These are phyloP conservation scores for Temnothorax nylanderi DNA, from an alignment of 1,140 invertebrate genomes.

Conservation along the genomic window DNA sequence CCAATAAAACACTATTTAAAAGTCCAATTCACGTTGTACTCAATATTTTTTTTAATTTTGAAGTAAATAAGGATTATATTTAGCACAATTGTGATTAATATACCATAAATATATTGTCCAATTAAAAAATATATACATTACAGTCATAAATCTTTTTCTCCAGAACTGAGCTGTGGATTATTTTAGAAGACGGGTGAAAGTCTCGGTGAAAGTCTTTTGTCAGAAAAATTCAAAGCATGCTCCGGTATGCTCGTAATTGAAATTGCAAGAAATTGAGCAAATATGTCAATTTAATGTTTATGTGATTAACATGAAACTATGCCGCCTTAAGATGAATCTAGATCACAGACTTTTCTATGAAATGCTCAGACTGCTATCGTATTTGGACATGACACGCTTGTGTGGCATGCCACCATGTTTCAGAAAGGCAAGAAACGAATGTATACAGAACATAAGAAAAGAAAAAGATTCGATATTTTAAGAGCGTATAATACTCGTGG, in stretches of 20 bases:
- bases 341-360: neutral
- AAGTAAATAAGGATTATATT: no score
- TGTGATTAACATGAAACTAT: constrained; percentile 2
- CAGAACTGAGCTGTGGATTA: no score
- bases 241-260: neutral
- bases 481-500: neutral
- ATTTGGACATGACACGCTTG: neutral
- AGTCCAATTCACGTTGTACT: no score
- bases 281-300: neutral
- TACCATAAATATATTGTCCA: no score
- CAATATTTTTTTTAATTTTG: no score
- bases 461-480: neutral
- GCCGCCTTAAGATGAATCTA: neutral
- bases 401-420: neutral
- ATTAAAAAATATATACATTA: no score
- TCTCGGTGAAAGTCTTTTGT: no score
- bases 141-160: no score
- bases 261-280: neutral
- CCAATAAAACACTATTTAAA: no score
- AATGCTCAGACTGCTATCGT: neutral
- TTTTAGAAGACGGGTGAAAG: no score
- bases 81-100: no score
- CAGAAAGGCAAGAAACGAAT: neutral
- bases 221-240: neutral
- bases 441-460: neutral